Base-by-base conservation (phyloP, 2,113 vertebrate genomes). In the Argyrosomus japonicus region DNA sequence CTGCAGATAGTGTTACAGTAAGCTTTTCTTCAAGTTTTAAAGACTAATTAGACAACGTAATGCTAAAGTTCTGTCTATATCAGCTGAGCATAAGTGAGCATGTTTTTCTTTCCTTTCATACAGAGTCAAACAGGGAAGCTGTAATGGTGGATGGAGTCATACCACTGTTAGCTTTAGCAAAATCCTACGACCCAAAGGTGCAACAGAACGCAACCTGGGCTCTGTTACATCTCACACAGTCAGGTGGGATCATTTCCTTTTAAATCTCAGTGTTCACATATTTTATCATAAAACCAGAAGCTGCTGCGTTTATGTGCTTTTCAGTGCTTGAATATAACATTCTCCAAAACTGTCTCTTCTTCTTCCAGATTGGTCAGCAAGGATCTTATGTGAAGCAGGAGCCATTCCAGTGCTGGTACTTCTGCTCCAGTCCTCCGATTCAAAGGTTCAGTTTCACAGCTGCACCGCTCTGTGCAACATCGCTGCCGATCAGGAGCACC, bases 361-460 rank as follows among this genome's bases (percentile, higher is more conserved):
- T 51, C n/a, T 36, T n/a, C 11, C 84, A 97, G 96, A 95, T 53
- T 86, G 90, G 82, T 94, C 95, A 6, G 93, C 87, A 25, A 84
- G 88, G 45, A 90, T 95, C 3, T 86, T 97, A 0, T 96, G 95
- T 88, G 88, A 87, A 21, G 95, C 95, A 69, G 96, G 96, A 84
- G 96, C 91, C 15, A 74, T 96, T 45, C 96, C 95, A 43, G 85
- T 97, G 48, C 80, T 96, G 83, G 87, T 89, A 10, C 87, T 94
- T 57, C 90, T 96, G 32, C 89, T 96, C 84, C 95, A 97, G 91
- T 96, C 95, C 75, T 83, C 95, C 67, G 94, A 96, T 81, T 89
- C 95, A 75, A 92, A 96, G 89, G 93, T 97, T 32, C 93, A 97
- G 94, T 96, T 95, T 79, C 95, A 95, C 87, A 96, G 96, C 88